A percentile compares a stretch with the other conserved stretches of the same genome.
These are phyloP conservation scores for Deroplatys truncata DNA, from an alignment of 2,888 invertebrate genomes.

Conservation along the genomic window DNA sequence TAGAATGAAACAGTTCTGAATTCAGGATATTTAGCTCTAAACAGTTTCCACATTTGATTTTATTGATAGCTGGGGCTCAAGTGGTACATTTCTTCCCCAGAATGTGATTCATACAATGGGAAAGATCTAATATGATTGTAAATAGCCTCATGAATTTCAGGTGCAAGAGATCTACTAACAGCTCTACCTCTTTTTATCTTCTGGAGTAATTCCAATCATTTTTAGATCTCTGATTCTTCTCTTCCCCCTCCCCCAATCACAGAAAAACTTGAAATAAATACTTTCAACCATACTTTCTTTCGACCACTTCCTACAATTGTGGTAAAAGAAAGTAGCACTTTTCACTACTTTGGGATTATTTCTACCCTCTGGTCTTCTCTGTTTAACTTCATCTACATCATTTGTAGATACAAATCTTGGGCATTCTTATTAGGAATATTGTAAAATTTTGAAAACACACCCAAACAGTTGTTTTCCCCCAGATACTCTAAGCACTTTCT, in stretches of 20 bases:
- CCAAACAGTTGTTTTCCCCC: background rate
- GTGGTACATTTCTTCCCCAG: constrained; percentile 4
- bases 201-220: background rate
- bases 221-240: constrained; percentile 1
- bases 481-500: background rate
- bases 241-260: background rate
- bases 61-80: background rate
- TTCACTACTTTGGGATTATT: background rate
- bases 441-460: background rate
- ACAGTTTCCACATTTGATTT: background rate
- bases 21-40: background rate
- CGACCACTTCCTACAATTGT: background rate
- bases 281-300: background rate
- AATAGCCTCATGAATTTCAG: background rate
- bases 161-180: background rate
- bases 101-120: constrained; percentile 22
- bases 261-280: background rate
- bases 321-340: background rate
- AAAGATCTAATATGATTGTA: constrained; percentile 22
- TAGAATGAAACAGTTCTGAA: background rate
- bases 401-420: background rate
- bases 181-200: constrained; percentile 2
- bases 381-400: constrained; percentile 1
- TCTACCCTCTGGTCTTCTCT: constrained; percentile 4
- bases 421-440: background rate